Conservation (phyloP, 2,888 invertebrate species). For the Cenopis cana region DNA sequence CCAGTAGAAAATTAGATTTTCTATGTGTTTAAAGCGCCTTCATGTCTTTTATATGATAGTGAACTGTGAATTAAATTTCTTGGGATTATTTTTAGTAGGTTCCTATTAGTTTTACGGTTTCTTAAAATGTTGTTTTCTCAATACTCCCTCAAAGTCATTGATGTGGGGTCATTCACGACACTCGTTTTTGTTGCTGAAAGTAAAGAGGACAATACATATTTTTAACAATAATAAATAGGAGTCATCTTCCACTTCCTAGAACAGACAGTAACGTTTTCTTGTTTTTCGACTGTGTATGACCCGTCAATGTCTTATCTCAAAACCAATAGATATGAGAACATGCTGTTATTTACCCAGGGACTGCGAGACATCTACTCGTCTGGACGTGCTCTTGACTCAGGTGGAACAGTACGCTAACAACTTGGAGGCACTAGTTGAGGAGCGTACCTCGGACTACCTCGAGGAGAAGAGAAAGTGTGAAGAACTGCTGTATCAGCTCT, state of each 20-base stretch:
- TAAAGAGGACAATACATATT: too few relatives aligned
- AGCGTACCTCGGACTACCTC: constrained; percentile 97
- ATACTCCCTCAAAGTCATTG: background rate
- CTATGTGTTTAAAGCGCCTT: constrained; percentile 6
- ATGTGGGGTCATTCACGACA: too few relatives aligned
- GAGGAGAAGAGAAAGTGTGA: constrained; percentile 99
- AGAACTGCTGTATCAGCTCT: constrained; percentile 96
- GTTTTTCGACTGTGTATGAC: too few relatives aligned
- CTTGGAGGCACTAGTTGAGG: constrained; percentile 97
- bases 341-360: constrained; percentile 85
- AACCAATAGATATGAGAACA: too few relatives aligned
- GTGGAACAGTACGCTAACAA: constrained; percentile 99
- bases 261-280: too few relatives aligned
- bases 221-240: too few relatives aligned
- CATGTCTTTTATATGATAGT: background rate
- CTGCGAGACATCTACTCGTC: constrained; percentile 95
- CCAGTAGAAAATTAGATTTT: constrained; percentile 3
- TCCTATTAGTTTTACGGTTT: background rate
- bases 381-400: constrained; percentile 96
- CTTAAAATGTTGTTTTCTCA: background rate
- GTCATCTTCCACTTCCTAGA: too few relatives aligned
- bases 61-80: background rate
- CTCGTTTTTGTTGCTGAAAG: too few relatives aligned
- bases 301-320: too few relatives aligned
- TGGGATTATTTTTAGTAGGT: background rate